Evolutionary conservation across 2,797 vertebrate species (phyloP), one percentile per base, ranked within the genome.

Genomic region (Pyrocephalus nanus): DNA sequence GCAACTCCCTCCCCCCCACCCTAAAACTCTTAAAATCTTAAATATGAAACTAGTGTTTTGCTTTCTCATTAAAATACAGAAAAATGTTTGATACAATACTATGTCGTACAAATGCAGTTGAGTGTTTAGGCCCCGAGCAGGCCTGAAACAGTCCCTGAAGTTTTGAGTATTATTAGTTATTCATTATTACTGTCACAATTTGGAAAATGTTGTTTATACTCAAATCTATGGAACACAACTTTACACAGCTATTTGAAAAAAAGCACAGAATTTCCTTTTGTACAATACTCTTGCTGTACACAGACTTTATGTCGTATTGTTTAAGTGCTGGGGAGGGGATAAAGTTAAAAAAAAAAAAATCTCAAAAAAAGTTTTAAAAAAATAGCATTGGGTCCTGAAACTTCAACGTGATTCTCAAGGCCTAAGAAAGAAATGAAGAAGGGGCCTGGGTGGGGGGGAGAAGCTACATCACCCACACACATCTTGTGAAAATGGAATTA

Each of bases 21-120:
- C 97, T 80, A 96, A 96, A 97, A 98, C 94, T 98, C 98, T 97
- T 98, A 98, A 98, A 98, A 98, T 98, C 97, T 99, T 98, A 99
- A 98, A 98, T 99, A 99, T 98, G 99, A 99, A 99, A 99, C 99
- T 99, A 99, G 99, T 99, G 99, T 99, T 99, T 97, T 99, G 98
- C 97, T 98, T 99, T 99, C 98, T 99, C 98, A 98, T 98, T 98
- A 99, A 99, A 99, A 99, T 99, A 99, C 99, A 99, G 99, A 99
- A 99, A 98, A 98, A 98, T 97, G 98, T 97, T 98, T 96, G 97
- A 98, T 99, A 99, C 99, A 99, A 99, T 99, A 99, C 98, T 98
- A 98, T 98, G 99, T 99, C 98, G 98, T 98, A 98, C 98, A 98
- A 98, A 99, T 98, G 98, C 98, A 98, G 98, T 98, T 98, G 98